phyloP scores from a whole-genome alignment of 2,113 vertebrate genomes.

The Anhinga anhinga region DNA sequence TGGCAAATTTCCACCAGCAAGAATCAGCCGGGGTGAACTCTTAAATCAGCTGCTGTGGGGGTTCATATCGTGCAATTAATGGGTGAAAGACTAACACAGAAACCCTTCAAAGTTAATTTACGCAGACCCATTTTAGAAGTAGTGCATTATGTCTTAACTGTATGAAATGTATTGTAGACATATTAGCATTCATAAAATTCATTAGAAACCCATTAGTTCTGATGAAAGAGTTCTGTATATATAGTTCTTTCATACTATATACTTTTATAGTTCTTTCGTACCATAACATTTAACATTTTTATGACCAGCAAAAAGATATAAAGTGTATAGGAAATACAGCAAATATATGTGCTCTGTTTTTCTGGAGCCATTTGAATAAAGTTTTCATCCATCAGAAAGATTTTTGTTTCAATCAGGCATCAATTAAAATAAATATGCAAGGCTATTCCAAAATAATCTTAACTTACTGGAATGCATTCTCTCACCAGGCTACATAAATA shows the following conservation, averaged over 20 bases:
- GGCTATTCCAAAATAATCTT: conserved; percentile 44
- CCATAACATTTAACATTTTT: neutral
- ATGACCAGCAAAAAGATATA: neutral
- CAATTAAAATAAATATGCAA: neutral
- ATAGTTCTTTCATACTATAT: neutral
- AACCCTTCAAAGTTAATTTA: conserved; percentile 39
- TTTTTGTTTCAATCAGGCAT: neutral
- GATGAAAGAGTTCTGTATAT: neutral
- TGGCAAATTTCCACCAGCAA: conserved; percentile 52
- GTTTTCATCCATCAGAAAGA: neutral
- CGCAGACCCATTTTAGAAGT: neutral
- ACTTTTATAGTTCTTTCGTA: neutral
- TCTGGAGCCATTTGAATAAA: neutral
- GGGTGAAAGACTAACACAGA: neutral
- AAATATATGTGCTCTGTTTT: neutral
- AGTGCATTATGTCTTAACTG: neutral
- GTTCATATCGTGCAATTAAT: neutral
- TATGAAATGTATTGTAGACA: conserved; percentile 6
- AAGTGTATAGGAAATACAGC: neutral
- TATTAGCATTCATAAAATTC: conserved; percentile 37
- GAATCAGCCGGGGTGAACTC: neutral
- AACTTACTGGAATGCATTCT: conserved; percentile 31
- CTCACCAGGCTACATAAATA: conserved; percentile 34
- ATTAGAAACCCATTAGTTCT: conserved; percentile 11
- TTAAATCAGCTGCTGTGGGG: conserved; percentile 8